These are phyloP conservation scores for Drosophila parvula DNA, from an alignment of 1,140 invertebrate species.

Conservation along the genomic window DNA sequence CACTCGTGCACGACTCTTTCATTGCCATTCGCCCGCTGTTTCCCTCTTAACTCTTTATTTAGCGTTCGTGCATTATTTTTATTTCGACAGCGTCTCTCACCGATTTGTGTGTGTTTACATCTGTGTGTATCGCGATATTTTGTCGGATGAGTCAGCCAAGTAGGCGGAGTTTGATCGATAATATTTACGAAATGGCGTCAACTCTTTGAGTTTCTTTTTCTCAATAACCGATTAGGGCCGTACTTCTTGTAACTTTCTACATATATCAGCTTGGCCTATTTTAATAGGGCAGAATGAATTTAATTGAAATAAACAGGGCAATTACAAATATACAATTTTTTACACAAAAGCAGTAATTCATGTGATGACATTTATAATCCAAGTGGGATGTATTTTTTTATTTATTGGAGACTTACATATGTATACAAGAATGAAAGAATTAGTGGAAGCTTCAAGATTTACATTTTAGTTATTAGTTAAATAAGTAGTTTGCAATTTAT, in stretches of 20 bases:
- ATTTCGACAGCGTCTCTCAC: conserved; percentile 68
- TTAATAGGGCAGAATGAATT: neutral
- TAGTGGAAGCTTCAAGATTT: too few relatives aligned
- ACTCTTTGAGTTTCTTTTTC: conserved; percentile 46
- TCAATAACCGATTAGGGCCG: neutral
- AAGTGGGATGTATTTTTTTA: too few relatives aligned
- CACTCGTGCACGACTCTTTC: conserved; percentile 49
- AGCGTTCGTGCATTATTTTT: conserved; percentile 69
- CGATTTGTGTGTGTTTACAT: conserved; percentile 18
- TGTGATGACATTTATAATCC: too few relatives aligned
- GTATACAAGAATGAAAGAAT: too few relatives aligned
- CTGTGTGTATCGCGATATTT: conserved; percentile 16
- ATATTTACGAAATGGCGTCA: conserved; percentile 70
- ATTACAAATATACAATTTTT: neutral
- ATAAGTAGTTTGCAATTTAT: too few relatives aligned
- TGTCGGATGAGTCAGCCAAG: conserved; percentile 23
- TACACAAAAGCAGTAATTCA: too few relatives aligned
- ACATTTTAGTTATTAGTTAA: too few relatives aligned
- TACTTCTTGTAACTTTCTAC: neutral
- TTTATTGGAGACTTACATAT: too few relatives aligned
- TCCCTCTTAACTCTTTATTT: conserved; percentile 75
- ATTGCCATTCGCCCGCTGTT: conserved; percentile 69
- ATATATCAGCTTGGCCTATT: neutral
- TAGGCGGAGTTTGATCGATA: conserved; percentile 82
- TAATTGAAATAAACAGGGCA: neutral